A percentile compares a stretch with the other conserved stretches of the same genome.
Conservation (phyloP, 92 coral and sea anemone genomes). For the Micromussa lordhowensis region DNA sequence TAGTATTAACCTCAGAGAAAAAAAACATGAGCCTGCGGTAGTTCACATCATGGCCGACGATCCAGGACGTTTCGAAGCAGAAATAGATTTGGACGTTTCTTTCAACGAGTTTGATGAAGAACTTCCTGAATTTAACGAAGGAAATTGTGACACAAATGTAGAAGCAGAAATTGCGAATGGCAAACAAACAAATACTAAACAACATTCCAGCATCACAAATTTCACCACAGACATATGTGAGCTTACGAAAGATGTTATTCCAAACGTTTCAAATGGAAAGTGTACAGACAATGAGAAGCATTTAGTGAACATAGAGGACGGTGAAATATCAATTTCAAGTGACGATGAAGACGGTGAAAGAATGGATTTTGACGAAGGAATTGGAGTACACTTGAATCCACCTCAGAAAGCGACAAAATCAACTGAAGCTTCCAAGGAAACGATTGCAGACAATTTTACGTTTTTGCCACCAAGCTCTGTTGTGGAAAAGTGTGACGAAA, state of each 20-base stretch:
- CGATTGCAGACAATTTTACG: not conserved
- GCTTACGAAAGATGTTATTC: not conserved
- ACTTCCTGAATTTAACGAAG: not conserved
- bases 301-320: slow-evolving; percentile 14
- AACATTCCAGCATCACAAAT: not conserved
- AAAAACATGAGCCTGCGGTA: slow-evolving; percentile 28
- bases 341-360: slow-evolving; percentile 26
- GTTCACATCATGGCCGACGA: slow-evolving; percentile 69
- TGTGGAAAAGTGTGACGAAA: not conserved
- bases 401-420: not conserved
- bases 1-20: not conserved
- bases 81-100: slow-evolving; percentile 71
- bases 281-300: not conserved
- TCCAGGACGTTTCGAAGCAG: slow-evolving; percentile 45
- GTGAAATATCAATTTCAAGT: slow-evolving; percentile 27
- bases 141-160: not conserved
- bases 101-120: slow-evolving; percentile 91
- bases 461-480: slow-evolving; percentile 29
- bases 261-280: not conserved
- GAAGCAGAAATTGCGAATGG: not conserved
- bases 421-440: not conserved
- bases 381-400: not conserved
- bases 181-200: not conserved
- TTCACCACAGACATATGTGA: not conserved
- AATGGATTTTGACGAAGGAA: slow-evolving; percentile 34